These are phyloP conservation scores for Hoplodrina blanda DNA, from an alignment of 2,888 invertebrate species.

Conservation along the genomic window DNA sequence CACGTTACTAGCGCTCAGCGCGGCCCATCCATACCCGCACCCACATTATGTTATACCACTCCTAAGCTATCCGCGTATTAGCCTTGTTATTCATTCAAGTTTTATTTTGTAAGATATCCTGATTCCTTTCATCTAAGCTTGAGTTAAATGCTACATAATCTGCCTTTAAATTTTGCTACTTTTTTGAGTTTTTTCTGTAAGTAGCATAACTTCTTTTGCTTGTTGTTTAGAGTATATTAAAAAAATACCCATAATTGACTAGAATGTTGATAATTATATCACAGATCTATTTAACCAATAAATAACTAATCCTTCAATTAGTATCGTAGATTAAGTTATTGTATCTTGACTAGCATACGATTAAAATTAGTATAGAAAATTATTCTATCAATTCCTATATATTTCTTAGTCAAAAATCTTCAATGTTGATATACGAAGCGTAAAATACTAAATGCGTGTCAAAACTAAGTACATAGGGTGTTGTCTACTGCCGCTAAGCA, in stretches of 20 bases:
- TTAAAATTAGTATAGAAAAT: slow-evolving; percentile 76
- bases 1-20: slow-evolving; percentile 1
- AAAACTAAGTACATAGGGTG: slow-evolving; percentile 59
- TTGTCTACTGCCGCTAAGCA: slow-evolving; percentile 72
- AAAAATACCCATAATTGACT: slow-evolving; percentile 20
- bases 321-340: neutral
- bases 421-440: slow-evolving; percentile 66
- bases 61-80: slow-evolving; percentile 1
- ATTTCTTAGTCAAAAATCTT: slow-evolving; percentile 13
- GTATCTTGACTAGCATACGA: slow-evolving; percentile 76
- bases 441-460: slow-evolving; percentile 79
- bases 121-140: neutral
- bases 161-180: no score
- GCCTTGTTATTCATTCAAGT: neutral
- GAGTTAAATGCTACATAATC: neutral
- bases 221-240: no score
- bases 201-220: no score
- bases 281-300: slow-evolving; percentile 16
- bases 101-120: neutral
- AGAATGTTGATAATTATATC: slow-evolving; percentile 19
- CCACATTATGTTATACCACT: slow-evolving; percentile 29
- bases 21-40: neutral
- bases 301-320: slow-evolving; percentile 63
- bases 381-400: slow-evolving; percentile 42
- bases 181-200: no score